Evolutionary conservation across 1,140 invertebrate genomes (phyloP), one percentile per base, ranked within the genome.

Genomic region (Lordiphosa mommai): DNA sequence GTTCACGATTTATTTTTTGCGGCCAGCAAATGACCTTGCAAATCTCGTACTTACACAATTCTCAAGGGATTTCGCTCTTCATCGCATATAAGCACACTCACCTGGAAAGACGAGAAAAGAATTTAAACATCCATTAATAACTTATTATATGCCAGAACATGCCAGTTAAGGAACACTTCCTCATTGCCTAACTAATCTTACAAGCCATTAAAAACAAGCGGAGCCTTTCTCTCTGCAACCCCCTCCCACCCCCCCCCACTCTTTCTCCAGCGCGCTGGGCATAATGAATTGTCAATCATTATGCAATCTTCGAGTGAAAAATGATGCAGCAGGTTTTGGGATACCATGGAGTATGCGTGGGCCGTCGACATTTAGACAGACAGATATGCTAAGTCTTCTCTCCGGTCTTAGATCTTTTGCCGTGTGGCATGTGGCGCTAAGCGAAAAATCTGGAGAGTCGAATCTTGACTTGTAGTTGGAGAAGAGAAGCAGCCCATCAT

Each of bases 271-370:
- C 63, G 33, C 32, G 43, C 30, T 49, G 10, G 55, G 60, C 70
- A 76, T 80, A 84, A 80, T 80, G 74, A 80, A 84, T 80, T 84
- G 74, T 71, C 74, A 80, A 84, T 84, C 74, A 84, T 80, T 84
- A 80, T 76, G 77, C 67, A 80, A 80, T 80, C 77, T 84, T 80
- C 61, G 61, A 84, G 77, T 71, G 63, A 84, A 71, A 84, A 76
- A 80, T 80, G 66, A 80, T 71, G 77, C 76, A 70, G 77, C 77
- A 80, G 57, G 71, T 76, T 80, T 37, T 13, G 12, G 47, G 40
- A 40, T 41, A 34, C 30, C 46, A 46, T 17, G 23, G 46, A 51
- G 40, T 66, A 51, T 79, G 73, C 74, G 74, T 79, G 73, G 73
- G 73, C 51, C 36, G 65, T 46, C 55, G 53, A 79, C 57, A 80